Base-by-base conservation (phyloP, 2,797 vertebrate genomes). In the Mormyrus proboscirostris region DNA sequence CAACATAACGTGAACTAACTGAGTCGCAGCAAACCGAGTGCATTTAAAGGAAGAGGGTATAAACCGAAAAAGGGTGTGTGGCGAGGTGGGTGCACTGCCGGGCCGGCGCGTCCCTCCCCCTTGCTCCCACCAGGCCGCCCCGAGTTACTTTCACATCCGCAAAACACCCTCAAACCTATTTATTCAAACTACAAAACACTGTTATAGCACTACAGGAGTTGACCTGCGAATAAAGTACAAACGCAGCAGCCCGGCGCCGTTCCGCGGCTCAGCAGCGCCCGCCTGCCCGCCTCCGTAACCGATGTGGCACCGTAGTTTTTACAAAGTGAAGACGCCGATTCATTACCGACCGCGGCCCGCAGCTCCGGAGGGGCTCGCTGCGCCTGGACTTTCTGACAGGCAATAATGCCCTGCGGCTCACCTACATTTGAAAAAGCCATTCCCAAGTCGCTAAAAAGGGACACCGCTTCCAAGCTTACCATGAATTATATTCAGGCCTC, bases 401-500 rank as follows among this genome's bases (percentile, higher is more conserved):
- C 85, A 87, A 53, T 82, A 88, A 90, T 83, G 73, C 51, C 73
- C 76, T 29, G n/a, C 49, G 41, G 73, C 59, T 83, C 22, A 49
- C 12, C 12, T 82, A 49, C 41, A 22, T 22, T 29, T 83, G 47
- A 86, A 53, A 47, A 83, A 89, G 38, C n/a, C 73, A 22, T 62
- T 83, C 51, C 9, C 29, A 6, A 8, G 91, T 90, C 8, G 16
- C 0, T 6, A 49, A 1, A 44, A 62, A n/a, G 14, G 57, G 87
- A 4, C 2, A 49, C 22, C 10, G 19, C 89, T 0, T 57, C 55
- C 90, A 6, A 76, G 92, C 94, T 95, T 92, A 95, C 95, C 94
- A 84, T 93, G n/a, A 86, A 90, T 12, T 87, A 44, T 62, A 89
- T 86, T 69, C 44, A 88, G 86, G 12, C 62, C 90, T 55, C 73